Percentiles rank a stretch among this genome's conserved stretches.
These are phyloP conservation scores for Ovis canadensis DNA, from an alignment of 2,113 vertebrate species.

Conservation along the genomic window DNA sequence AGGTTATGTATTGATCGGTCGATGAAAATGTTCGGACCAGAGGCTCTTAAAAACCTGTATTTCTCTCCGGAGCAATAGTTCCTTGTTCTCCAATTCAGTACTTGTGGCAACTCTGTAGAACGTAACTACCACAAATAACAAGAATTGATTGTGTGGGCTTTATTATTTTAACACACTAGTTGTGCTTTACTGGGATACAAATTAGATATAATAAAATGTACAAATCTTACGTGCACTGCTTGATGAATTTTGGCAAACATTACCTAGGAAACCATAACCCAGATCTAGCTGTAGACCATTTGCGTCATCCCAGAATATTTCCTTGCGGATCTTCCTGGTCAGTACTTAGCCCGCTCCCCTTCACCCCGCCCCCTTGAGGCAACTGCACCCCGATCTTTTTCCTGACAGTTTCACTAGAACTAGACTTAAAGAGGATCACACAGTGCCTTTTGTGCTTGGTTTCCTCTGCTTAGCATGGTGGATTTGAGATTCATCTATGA, in stretches of 20 bases:
- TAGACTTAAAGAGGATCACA: background rate
- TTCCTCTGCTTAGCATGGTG: background rate
- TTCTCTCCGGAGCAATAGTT: background rate
- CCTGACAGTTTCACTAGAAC: background rate
- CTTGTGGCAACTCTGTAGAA: background rate
- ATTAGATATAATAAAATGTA: background rate
- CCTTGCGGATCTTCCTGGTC: background rate
- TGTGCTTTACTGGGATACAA: background rate
- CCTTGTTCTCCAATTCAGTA: background rate
- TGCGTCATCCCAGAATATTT: background rate
- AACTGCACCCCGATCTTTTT: background rate
- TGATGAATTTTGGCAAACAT: background rate
- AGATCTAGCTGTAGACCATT: background rate
- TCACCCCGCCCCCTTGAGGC: background rate
- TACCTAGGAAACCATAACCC: background rate
- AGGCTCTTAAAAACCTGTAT: background rate
- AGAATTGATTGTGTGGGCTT: background rate
- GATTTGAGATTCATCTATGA: background rate
- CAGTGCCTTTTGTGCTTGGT: background rate
- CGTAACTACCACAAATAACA: accelerated
- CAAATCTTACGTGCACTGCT: background rate
- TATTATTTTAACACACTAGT: background rate
- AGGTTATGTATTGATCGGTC: background rate
- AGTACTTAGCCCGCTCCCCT: background rate
- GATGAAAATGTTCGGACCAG: no score